A percentile compares a stretch with the other conserved stretches of the same genome.
phyloP scores from a whole-genome alignment of 2,797 vertebrate genomes.

The Sebastes vulpes region DNA sequence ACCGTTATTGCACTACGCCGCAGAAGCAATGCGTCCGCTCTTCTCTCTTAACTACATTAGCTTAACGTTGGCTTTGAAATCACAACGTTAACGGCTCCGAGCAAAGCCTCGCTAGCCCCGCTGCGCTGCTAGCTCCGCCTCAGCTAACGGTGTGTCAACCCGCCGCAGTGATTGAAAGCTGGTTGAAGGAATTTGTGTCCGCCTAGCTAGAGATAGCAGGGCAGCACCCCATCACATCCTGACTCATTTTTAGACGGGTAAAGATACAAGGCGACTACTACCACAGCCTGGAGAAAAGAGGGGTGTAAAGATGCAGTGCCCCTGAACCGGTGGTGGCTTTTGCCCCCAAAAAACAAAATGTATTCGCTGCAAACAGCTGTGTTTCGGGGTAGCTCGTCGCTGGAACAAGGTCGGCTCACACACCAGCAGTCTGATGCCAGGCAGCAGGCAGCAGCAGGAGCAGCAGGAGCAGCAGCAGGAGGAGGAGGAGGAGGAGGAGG shows the following conservation, averaged over 20 bases:
- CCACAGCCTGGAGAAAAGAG: not conserved
- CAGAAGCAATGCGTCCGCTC: slow-evolving; percentile 40
- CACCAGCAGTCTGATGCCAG: slow-evolving; percentile 43
- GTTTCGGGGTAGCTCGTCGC: slow-evolving; percentile 43
- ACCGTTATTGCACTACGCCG: slow-evolving; percentile 37
- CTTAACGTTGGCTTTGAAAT: not conserved
- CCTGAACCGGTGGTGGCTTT: slow-evolving; percentile 37
- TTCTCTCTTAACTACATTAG: slow-evolving; percentile 33
- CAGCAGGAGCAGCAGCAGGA: not conserved
- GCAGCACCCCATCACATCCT: slow-evolving; percentile 60
- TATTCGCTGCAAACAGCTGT: slow-evolving; percentile 57
- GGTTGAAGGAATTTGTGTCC: slow-evolving; percentile 64
- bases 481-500: not conserved
- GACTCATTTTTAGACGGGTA: slow-evolving; percentile 36
- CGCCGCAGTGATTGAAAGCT: slow-evolving; percentile 74
- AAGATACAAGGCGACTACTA: not conserved
- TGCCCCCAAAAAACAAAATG: slow-evolving; percentile 1
- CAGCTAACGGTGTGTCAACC: slow-evolving; percentile 46
- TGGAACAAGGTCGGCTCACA: slow-evolving; percentile 67
- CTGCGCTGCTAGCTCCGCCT: slow-evolving; percentile 33
- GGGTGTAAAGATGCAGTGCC: slow-evolving; percentile 4
- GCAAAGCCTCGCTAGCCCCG: too few species aligned
- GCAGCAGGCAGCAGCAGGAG: not conserved
- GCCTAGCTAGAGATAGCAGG: slow-evolving; percentile 65
- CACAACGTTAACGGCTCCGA: too few species aligned